Conservation (phyloP, 2,888 invertebrate genomes). For the Nycteola revayana region DNA sequence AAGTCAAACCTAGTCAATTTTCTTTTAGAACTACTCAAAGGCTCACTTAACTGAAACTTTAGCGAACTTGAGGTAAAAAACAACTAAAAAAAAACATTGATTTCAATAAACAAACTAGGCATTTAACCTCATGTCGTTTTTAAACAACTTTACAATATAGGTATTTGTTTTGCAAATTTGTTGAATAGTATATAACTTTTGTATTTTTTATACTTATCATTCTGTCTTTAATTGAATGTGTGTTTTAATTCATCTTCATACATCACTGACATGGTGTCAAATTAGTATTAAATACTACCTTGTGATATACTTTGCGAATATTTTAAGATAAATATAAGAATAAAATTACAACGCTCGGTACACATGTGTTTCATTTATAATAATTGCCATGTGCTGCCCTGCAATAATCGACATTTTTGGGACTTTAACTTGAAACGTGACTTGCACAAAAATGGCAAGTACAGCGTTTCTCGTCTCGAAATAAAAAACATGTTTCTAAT, state of each 20-base stretch:
- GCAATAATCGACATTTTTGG: no score
- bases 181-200: no score
- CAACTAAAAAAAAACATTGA: no score
- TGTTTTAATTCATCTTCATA: not conserved
- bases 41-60: no score
- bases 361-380: constrained; percentile 25
- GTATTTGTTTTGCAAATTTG: no score
- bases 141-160: constrained; percentile 1
- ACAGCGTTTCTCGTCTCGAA: no score
- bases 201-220: constrained; percentile 2
- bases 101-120: no score
- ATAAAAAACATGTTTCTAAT: no score
- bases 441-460: no score
- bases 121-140: constrained; percentile 14
- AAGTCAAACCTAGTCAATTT: constrained; percentile 23
- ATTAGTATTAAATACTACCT: constrained; percentile 20
- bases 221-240: not conserved
- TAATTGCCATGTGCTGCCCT: no score
- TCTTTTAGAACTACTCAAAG: not conserved
- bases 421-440: no score
- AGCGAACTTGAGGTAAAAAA: no score
- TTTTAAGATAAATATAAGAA: constrained; percentile 35
- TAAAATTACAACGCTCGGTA: constrained; percentile 64
- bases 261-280: constrained; percentile 1
- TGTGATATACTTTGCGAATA: constrained; percentile 25